Evolutionary conservation across 2,113 vertebrate species (phyloP), one percentile per base, ranked within the genome.

Genomic region (Limanda limanda): DNA sequence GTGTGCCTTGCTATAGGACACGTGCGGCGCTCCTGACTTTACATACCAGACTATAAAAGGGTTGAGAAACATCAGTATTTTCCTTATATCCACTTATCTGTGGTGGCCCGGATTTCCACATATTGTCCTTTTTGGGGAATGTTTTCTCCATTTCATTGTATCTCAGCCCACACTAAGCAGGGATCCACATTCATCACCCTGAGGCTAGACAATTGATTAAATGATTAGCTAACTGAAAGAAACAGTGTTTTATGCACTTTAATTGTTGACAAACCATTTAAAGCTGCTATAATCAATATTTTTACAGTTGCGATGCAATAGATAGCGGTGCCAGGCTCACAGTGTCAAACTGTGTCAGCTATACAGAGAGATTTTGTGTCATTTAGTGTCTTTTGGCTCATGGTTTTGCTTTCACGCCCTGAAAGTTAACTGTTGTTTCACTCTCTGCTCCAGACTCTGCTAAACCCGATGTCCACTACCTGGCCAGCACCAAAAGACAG

Each of bases 1-100:
- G 56, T 13, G 62, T 35, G 78, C 55, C 60, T 51, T 3, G 31
- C 62, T 61, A 48, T 18, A 35, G 65, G 65, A 74, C 71, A 61
- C 21, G 42, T 25, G 73, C 66, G 8, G 6, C 20, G n/a, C 47
- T 52, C 52, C 17, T 69, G 31, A 68, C 27, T 72, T 78, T 15
- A 52, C n/a, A 48, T 42, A 52, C 10, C 54, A n/a, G 25, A 17
- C 25, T 1, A 11, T 8, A 14, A 54, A 68, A 58, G 23, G 1
- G 27, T 79, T 52, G 9, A 35, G 18, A 65, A 60, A 37, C 58
- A 3, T 42, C 12, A 35, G 40, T 63, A 35, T 62, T 63, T 63
- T 6, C n/a, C n/a, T 9, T 45, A 63, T 13, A 15, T 23, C 15
- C n/a, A 45, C 45, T 42, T 42, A 42, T 62, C 37, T 42, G 60